phyloP scores from a whole-genome alignment of 2,797 vertebrate genomes.

The Peromyscus aztecus region DNA sequence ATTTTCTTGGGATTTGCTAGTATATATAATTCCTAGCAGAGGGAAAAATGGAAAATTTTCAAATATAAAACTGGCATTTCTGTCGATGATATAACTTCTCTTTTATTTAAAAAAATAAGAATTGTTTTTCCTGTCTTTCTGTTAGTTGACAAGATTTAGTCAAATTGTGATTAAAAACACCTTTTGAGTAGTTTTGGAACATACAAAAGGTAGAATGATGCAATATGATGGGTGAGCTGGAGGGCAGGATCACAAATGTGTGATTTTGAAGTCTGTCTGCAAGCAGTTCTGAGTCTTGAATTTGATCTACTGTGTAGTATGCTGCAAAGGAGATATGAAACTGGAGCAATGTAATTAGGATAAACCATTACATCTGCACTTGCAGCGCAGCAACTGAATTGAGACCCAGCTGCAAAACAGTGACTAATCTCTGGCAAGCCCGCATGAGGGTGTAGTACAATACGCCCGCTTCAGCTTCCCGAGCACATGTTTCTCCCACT shows the following conservation, averaged over 20 bases:
- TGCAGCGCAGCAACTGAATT: slow-evolving; percentile 72
- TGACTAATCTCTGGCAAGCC: slow-evolving; percentile 82
- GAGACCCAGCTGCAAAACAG: slow-evolving; percentile 81
- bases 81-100: not conserved
- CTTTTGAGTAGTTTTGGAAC: slow-evolving; percentile 5
- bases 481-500: slow-evolving; percentile 62
- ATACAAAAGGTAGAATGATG: slow-evolving; percentile 14
- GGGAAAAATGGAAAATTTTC: slow-evolving; percentile 15
- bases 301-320: slow-evolving; percentile 51
- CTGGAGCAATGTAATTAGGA: slow-evolving; percentile 77
- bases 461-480: slow-evolving; percentile 64
- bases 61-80: slow-evolving; percentile 14
- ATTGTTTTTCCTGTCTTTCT: slow-evolving; percentile 43
- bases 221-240: slow-evolving; percentile 42
- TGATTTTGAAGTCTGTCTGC: slow-evolving; percentile 64
- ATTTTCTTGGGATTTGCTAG: slow-evolving; percentile 52
- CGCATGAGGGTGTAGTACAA: slow-evolving; percentile 73
- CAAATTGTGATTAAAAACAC: not conserved
- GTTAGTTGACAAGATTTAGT: slow-evolving; percentile 31
- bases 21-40: slow-evolving; percentile 22
- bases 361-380: slow-evolving; percentile 80
- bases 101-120: slow-evolving; percentile 29
- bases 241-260: slow-evolving; percentile 44
- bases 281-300: slow-evolving; percentile 62
- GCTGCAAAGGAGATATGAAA: slow-evolving; percentile 75